Evolutionary conservation across 2,113 vertebrate species (phyloP).

Genomic region (cattle (Bos taurus)): ARS-UCD2.0 NC_037329.1:55121501-55122000

Average conservation of each 20-base stretch:
- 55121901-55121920: conserved; percentile 47
- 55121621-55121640: not conserved
- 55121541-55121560: not conserved
- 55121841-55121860: conserved; percentile 58
- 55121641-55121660: conserved; percentile 35
- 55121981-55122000: not conserved
- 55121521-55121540: not conserved
- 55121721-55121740: conserved; percentile 49
- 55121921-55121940: conserved; percentile 16
- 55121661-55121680: conserved; percentile 64
- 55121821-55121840: conserved; percentile 61
- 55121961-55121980: not conserved
- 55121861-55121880: conserved; percentile 36
- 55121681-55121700: conserved; percentile 51
- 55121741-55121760: conserved; percentile 63
- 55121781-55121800: conserved; percentile 61
- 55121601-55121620: not conserved
- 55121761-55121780: conserved; percentile 43
- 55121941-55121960: conserved; percentile 22
- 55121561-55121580: not conserved
- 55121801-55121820: conserved; percentile 66
- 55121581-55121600: not conserved
- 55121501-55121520: not conserved
- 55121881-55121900: conserved; percentile 58
- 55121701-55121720: conserved; percentile 65